phyloP scores from a whole-genome alignment of 2,797 vertebrate genomes.

The Tiaroga cobitis region DNA sequence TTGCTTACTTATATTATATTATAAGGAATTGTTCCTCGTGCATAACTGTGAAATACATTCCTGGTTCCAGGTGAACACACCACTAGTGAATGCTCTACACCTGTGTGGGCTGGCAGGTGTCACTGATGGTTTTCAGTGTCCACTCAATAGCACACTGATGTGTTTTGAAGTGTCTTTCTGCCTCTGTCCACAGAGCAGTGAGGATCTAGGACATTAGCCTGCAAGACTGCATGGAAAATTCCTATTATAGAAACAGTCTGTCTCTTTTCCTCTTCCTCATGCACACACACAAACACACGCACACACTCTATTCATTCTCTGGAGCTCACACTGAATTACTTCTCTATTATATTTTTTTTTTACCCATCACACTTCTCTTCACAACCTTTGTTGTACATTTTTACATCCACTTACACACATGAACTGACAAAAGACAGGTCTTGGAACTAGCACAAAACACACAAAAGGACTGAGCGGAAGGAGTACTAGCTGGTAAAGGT shows the following conservation, averaged over 20 bases:
- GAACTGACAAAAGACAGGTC: constrained; percentile 1
- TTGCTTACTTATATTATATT: neutral
- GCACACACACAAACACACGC: neutral
- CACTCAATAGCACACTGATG: constrained; percentile 41
- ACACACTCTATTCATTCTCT: neutral
- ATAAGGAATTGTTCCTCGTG: neutral
- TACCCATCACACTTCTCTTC: constrained; percentile 15
- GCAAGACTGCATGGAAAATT: neutral
- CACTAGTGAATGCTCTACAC: constrained; percentile 4
- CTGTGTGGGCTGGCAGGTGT: constrained; percentile 38
- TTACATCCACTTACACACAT: constrained; percentile 28
- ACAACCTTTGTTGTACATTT: constrained; percentile 26
- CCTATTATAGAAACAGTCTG: constrained; percentile 36
- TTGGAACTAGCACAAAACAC: neutral
- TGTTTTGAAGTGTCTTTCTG: constrained; percentile 45
- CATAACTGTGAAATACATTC: neutral
- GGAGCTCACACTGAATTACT: constrained; percentile 19
- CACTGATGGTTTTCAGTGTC: constrained; percentile 45
- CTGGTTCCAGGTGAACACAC: constrained; percentile 1
- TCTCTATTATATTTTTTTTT: neutral
- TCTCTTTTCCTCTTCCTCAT: constrained; percentile 28
- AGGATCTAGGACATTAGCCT: constrained; percentile 39
- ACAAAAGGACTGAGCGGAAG: neutral
- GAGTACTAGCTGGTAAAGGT: constrained; percentile 3
- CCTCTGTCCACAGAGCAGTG: constrained; percentile 22